Evolutionary conservation across 2,888 invertebrate species (phyloP).

Genomic region (Bruchidius siliquastri): DNA sequence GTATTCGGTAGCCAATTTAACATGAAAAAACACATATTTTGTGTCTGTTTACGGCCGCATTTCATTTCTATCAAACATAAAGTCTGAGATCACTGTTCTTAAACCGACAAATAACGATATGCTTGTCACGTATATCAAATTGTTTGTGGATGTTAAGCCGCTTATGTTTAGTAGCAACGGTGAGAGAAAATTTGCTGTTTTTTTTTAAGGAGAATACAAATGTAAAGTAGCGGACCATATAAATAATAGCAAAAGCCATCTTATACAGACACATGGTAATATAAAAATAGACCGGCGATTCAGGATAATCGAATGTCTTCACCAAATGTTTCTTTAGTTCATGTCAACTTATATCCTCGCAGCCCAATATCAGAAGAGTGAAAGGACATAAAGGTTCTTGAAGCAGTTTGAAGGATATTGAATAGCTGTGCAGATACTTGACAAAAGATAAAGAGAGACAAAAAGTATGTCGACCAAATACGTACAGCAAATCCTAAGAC

Average conservation of each 20-base stretch:
- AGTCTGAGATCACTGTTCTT: neutral
- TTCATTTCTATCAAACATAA: neutral
- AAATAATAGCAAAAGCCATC: too few relatives aligned
- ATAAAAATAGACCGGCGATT: neutral
- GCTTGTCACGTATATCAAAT: neutral
- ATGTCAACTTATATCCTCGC: too few relatives aligned
- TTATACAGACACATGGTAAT: too few relatives aligned
- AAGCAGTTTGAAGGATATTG: too few relatives aligned
- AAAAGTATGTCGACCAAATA: too few relatives aligned
- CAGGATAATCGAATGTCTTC: neutral
- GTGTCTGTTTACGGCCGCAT: neutral
- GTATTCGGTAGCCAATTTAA: neutral
- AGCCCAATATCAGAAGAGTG: too few relatives aligned
- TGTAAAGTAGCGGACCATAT: neutral
- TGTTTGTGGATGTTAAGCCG: neutral
- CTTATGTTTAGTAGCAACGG: neutral
- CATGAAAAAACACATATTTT: neutral
- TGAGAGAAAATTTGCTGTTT: neutral
- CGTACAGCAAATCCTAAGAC: too few relatives aligned
- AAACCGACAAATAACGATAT: neutral
- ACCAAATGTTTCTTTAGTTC: too few relatives aligned
- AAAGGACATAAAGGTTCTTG: too few relatives aligned
- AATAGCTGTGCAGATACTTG: too few relatives aligned
- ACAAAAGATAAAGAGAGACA: too few relatives aligned
- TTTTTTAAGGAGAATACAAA: neutral